phyloP scores from a whole-genome alignment of 2,797 vertebrate species.

The Rhynchotus rufescens region DNA sequence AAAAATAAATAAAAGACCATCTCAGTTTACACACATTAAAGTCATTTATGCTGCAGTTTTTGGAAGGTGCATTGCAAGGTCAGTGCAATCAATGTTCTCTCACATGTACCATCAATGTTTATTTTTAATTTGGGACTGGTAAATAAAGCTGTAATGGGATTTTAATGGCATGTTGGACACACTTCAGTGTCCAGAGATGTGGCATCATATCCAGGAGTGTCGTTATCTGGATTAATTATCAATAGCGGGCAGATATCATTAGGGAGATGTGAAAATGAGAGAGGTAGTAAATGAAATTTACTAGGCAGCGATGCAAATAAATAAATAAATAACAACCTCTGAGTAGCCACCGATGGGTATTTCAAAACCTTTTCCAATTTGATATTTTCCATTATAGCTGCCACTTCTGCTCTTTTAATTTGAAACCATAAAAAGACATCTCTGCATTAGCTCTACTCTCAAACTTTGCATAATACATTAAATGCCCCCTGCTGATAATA shows the following conservation, averaged over 20 bases:
- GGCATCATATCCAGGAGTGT: slow-evolving; percentile 73
- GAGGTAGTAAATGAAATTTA: slow-evolving; percentile 69
- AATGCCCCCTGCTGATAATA: background rate
- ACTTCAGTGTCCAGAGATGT: slow-evolving; percentile 81
- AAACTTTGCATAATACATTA: background rate
- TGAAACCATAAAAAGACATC: background rate
- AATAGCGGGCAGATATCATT: slow-evolving; percentile 74
- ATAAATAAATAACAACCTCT: slow-evolving; percentile 46
- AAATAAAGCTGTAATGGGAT: slow-evolving; percentile 81
- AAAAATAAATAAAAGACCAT: background rate
- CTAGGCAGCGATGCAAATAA: slow-evolving; percentile 16
- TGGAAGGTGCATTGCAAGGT: slow-evolving; percentile 74
- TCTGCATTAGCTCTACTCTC: background rate
- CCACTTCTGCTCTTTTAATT: background rate
- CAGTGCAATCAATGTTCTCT: slow-evolving; percentile 70
- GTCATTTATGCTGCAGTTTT: slow-evolving; percentile 17
- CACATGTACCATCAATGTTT: slow-evolving; percentile 71
- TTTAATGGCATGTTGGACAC: slow-evolving; percentile 82
- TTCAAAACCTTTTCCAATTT: slow-evolving; percentile 10
- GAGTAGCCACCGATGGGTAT: background rate
- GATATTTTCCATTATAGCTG: slow-evolving; percentile 6
- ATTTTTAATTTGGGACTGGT: slow-evolving; percentile 78
- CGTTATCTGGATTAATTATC: slow-evolving; percentile 84
- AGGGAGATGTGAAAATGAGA: slow-evolving; percentile 69
- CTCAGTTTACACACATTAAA: background rate